Evolutionary conservation across 2,797 vertebrate genomes (phyloP).

Genomic region (Microchirus variegatus): DNA sequence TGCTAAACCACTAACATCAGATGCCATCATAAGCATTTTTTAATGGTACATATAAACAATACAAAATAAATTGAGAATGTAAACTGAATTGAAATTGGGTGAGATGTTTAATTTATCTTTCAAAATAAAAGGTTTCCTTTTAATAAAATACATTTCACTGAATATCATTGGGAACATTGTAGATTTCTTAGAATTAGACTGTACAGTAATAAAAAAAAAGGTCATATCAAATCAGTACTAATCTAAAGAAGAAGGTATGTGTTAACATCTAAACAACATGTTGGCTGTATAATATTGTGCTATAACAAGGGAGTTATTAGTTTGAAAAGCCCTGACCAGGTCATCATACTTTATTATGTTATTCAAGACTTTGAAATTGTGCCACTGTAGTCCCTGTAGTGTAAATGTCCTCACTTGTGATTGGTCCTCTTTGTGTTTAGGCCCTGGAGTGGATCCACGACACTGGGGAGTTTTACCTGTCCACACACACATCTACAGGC

Average conservation of each 20-base stretch:
- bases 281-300: background rate
- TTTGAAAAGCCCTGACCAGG: too few relatives aligned
- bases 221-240: background rate
- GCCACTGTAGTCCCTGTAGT: constrained; percentile 29
- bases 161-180: background rate
- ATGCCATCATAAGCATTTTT: constrained; percentile 57
- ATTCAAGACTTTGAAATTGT: constrained; percentile 4
- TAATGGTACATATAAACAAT: too few relatives aligned
- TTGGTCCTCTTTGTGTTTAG: constrained; percentile 71
- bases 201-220: background rate
- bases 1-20: constrained; percentile 30
- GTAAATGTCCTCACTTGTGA: constrained; percentile 27
- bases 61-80: too few relatives aligned
- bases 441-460: constrained; percentile 99
- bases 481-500: constrained; percentile 96
- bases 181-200: background rate
- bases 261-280: background rate
- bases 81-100: too few relatives aligned
- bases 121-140: too few relatives aligned
- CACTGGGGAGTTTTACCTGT: constrained; percentile 98
- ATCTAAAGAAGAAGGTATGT: background rate
- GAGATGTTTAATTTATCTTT: too few relatives aligned
- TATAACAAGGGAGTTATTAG: too few relatives aligned
- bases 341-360: background rate
- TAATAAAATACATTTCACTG: background rate